Percentiles rank a stretch among this genome's conserved stretches.
Conservation (phyloP, 2,797 vertebrate species). For the Zalophus californianus region DNA sequence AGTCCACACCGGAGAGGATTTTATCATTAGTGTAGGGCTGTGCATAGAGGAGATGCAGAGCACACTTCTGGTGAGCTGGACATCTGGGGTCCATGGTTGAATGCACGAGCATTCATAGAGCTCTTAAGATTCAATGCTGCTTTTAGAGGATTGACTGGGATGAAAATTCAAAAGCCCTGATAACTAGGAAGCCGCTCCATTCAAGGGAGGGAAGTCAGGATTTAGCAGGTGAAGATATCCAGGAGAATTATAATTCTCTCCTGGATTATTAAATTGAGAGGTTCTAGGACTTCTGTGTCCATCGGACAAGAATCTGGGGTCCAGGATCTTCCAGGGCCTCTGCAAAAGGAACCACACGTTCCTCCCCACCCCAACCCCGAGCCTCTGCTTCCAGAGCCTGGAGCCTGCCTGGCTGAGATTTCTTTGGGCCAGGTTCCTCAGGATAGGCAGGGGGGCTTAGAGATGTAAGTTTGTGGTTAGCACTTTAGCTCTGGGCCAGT, state of each 20-base stretch:
- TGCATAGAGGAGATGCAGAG: not conserved
- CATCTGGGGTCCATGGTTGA: not conserved
- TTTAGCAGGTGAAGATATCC: not conserved
- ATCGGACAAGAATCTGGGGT: not conserved
- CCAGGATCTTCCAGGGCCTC: not conserved
- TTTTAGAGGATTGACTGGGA: not conserved
- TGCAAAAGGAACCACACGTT: not conserved
- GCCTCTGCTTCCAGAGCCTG: not conserved
- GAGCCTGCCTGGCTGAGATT: not conserved
- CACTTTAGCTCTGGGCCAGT: conserved; percentile 14
- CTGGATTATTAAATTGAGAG: conserved; percentile 13
- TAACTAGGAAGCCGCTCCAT: not conserved
- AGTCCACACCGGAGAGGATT: not conserved
- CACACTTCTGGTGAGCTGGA: not conserved
- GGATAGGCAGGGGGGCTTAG: not conserved
- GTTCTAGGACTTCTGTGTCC: not conserved
- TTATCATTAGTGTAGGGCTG: not conserved
- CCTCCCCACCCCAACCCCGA: not conserved
- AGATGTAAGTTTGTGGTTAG: conserved; percentile 26
- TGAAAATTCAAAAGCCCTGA: conserved; percentile 12
- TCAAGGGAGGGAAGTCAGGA: not conserved
- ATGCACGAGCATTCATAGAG: not conserved
- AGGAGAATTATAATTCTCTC: conserved; percentile 1
- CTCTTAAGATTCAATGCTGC: conserved; percentile 4
- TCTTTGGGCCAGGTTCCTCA: not conserved